Evolutionary conservation across 2,888 invertebrate genomes (phyloP), one percentile per base, ranked within the genome.

Genomic region (Drosophila differens): DNA sequence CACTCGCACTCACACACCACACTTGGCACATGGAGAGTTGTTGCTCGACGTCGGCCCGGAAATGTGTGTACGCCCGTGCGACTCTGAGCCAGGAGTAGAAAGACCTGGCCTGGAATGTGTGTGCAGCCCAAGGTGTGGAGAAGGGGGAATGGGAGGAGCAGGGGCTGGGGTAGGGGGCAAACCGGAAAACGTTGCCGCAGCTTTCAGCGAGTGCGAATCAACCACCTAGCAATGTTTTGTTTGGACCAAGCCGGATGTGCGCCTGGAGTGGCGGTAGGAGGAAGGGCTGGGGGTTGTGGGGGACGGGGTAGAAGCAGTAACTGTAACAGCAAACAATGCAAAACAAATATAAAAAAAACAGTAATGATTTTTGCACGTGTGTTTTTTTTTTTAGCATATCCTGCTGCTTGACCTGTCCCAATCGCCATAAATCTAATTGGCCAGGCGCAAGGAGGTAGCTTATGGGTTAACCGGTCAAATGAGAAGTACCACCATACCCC

Each of bases 401-500:
- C 19, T 57, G 28, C 57, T 39, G n/a, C 39, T 39, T 57, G 78
- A 84, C 73, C 85, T 75, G 80, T 64, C 70, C 78, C 76, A 83
- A 88, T 82, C 73, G 71, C 82, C 84, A 80, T 88, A 85, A 85
- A 85, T 85, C 86, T 83, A 88, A 78, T 85, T 85, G 85, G 76
- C 73, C 81, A 72, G 70, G 57, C 59, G 49, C 57, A 14, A 9
- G 25, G 2, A 47, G 60, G 63, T 65, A 58, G 80, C 79, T 88
- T 85, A 74, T 85, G 82, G 85, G 85, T 88, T 85, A 85, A 65
- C 71, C 83, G 85, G 85, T 85, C 85, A 84, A 47, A 25, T 47
- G 25, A 9, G 16, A 47, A 28, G 25, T 47, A 25, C 16, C 22
- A 22, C 44, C 44, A 14, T 14, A 7, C 35, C 41, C n/a, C 30